Evolutionary conservation across 1,140 invertebrate species (phyloP), one percentile per base, ranked within the genome.

Genomic region (Drosophila pachea): DNA sequence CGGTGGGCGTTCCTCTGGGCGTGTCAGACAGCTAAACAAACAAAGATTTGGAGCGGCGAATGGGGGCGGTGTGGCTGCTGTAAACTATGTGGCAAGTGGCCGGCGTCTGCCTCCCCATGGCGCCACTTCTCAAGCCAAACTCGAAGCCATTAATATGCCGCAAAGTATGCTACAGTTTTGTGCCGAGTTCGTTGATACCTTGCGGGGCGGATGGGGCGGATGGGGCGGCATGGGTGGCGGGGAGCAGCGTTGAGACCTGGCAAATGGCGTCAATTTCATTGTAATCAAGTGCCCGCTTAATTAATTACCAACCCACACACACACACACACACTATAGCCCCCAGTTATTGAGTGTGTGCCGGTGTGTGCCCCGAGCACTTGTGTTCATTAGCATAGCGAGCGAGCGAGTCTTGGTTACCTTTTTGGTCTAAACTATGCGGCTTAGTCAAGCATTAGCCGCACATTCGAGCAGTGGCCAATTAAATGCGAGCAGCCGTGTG

Each of bases 201-300:
- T n/a, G 22, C 55, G 59, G 50, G 72, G 12, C 32, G 0, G 49
- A 8, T n/a, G n/a, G n/a, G n/a, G n/a, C n/a, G n/a, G n/a, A n/a
- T n/a, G n/a, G n/a, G n/a, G n/a, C n/a, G n/a, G n/a, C n/a, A n/a
- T n/a, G 2, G 31, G n/a, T 1, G 8, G 2, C 4, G 4, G 49
- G 49, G 49, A 7, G 45, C 47, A 7, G 3, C 31, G 62, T 42
- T 12, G 22, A 1, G 22, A 22, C 58, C 59, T 50, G 53, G 64
- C 68, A 75, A 83, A 78, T 82, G 78, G 78, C 78, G 72, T 83
- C 78, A 69, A 83, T 83, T 84, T 84, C 79, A 76, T 74, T 75
- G 74, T 78, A 78, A 83, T 84, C 79, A 84, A 79, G 76, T 73
- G 68, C 33, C 45, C 75, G 49, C 76, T 74, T 83, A 84, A 76